These are phyloP conservation scores for Amphiduros pacificus DNA, from an alignment of 2,888 invertebrate species.

Conservation along the genomic window DNA sequence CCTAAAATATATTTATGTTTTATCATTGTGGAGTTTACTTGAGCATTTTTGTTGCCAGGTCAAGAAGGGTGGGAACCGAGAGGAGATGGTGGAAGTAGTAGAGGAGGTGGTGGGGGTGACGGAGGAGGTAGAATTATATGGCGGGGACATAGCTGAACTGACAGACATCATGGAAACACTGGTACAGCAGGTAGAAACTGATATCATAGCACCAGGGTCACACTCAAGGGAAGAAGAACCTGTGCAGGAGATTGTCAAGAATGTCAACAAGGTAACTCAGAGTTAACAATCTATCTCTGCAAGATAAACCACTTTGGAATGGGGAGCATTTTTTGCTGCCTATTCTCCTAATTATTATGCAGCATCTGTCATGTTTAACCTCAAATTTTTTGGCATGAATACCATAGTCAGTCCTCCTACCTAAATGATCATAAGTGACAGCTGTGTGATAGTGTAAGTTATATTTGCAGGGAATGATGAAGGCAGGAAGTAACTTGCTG, in stretches of 20 bases:
- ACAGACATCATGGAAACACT: slow-evolving; percentile 44
- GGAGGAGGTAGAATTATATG: slow-evolving; percentile 36
- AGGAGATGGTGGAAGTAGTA: slow-evolving; percentile 44
- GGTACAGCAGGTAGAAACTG: slow-evolving; percentile 37
- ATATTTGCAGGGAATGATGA: slow-evolving; percentile 46
- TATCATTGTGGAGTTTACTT: too few species aligned
- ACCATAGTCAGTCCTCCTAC: background rate
- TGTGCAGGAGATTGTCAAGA: slow-evolving; percentile 29
- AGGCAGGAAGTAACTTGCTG: slow-evolving; percentile 54
- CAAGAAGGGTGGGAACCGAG: slow-evolving; percentile 1
- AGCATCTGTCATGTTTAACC: too few species aligned
- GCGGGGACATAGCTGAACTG: slow-evolving; percentile 44
- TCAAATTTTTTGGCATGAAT: too few species aligned
- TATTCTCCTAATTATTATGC: too few species aligned
- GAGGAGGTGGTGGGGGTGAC: slow-evolving; percentile 43
- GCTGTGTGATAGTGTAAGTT: background rate
- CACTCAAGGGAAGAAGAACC: slow-evolving; percentile 37
- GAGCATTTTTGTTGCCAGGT: background rate
- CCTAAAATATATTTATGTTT: too few species aligned
- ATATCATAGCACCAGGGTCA: slow-evolving; percentile 32
- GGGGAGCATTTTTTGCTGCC: too few species aligned
- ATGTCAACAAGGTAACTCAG: slow-evolving; percentile 41
- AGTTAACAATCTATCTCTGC: slow-evolving; percentile 22
- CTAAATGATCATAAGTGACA: background rate
- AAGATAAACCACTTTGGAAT: background rate